These are phyloP conservation scores for Calameuta pallipes DNA, from an alignment of 2,888 invertebrate genomes.

Conservation along the genomic window DNA sequence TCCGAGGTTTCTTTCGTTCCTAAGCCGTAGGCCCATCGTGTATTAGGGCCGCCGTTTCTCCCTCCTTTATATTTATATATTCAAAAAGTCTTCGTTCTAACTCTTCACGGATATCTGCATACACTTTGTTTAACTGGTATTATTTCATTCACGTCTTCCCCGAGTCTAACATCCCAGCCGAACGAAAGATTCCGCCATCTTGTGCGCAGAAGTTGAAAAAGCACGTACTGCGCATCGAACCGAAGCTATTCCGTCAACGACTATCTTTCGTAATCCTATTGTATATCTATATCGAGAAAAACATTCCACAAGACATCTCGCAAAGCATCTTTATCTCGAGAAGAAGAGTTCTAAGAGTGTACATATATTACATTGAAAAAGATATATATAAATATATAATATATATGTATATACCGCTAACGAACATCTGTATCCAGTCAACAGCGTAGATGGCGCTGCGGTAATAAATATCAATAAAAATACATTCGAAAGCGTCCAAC, in stretches of 20 bases:
- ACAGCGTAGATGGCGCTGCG: neutral
- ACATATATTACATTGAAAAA: conserved; percentile 2
- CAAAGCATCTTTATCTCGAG: too few relatives aligned
- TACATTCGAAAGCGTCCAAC: conserved; percentile 15
- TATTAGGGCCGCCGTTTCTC: neutral
- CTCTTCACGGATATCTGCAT: conserved; percentile 55
- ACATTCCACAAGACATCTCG: too few relatives aligned
- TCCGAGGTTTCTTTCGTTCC: neutral
- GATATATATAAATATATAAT: too few relatives aligned
- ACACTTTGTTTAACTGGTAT: conserved; percentile 37
- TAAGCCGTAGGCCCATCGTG: neutral
- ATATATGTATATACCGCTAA: too few relatives aligned
- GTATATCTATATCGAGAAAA: too few relatives aligned
- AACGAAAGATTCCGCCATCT: too few relatives aligned
- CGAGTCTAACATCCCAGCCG: too few relatives aligned
- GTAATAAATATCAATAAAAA: conserved; percentile 56
- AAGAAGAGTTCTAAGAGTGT: neutral
- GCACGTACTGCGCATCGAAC: conserved; percentile 3
- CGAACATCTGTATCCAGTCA: too few relatives aligned
- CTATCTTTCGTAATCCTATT: too few relatives aligned
- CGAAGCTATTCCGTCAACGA: too few relatives aligned
- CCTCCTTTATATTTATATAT: conserved; percentile 43
- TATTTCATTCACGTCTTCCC: neutral
- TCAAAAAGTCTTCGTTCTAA: conserved; percentile 41
- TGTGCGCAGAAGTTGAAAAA: neutral